A percentile compares a stretch with the other conserved stretches of the same genome.
Evolutionary conservation across 2,888 invertebrate genomes (phyloP).

Genomic region (Molanna angustata): DNA sequence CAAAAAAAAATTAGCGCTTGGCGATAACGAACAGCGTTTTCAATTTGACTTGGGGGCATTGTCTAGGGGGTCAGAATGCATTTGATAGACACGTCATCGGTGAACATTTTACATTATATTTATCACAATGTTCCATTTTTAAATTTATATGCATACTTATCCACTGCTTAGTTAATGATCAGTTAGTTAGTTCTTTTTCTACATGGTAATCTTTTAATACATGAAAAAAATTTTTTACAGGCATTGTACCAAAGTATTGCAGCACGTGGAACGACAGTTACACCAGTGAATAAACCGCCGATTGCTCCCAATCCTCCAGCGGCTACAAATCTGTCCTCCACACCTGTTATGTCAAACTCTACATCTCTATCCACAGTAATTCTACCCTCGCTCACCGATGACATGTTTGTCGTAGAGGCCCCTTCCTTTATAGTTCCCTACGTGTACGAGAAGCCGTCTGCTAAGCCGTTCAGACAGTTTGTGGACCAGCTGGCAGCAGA

Average conservation of each 20-base stretch:
- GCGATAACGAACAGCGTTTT: too few species aligned
- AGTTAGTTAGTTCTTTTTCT: too few species aligned
- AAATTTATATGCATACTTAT: too few species aligned
- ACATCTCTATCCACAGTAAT: constrained; percentile 48
- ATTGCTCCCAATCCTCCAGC: constrained; percentile 36
- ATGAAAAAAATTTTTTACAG: constrained; percentile 42
- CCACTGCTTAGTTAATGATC: too few species aligned
- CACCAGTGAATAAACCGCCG: constrained; percentile 41
- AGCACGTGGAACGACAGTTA: constrained; percentile 47
- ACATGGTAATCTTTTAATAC: too few species aligned
- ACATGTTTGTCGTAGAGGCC: constrained; percentile 90
- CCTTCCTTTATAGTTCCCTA: constrained; percentile 93
- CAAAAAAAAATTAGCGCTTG: too few species aligned
- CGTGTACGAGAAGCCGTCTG: constrained; percentile 86
- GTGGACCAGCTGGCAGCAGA: constrained; percentile 54
- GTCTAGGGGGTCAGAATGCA: too few species aligned
- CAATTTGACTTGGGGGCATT: too few species aligned
- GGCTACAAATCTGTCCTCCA: constrained; percentile 39
- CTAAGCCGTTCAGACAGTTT: constrained; percentile 73
- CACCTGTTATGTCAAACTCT: constrained; percentile 40
- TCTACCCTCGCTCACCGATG: constrained; percentile 81
- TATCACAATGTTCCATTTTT: too few species aligned
- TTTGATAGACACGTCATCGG: too few species aligned
- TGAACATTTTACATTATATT: too few species aligned
- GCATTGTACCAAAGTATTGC: constrained; percentile 59